Evolutionary conservation across 2,113 vertebrate species (phyloP).

Genomic region (Pterocles burchelli): DNA sequence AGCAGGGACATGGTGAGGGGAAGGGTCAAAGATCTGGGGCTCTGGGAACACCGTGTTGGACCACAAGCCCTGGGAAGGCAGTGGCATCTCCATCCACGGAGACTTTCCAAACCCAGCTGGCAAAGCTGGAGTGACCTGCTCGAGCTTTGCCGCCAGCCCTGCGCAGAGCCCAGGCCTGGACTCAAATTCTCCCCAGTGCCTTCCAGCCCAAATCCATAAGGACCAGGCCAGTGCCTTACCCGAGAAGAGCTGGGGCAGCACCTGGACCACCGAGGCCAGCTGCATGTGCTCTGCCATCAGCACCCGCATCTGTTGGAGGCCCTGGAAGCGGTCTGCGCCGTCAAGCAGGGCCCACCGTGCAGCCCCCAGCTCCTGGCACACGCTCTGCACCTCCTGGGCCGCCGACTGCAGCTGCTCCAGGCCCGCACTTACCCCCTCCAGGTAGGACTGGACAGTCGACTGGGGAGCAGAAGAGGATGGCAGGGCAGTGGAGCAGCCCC

Average conservation of each 20-base stretch:
- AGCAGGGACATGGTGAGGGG: background rate
- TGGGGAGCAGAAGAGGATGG: conserved; percentile 48
- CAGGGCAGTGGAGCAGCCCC: background rate
- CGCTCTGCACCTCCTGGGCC: conserved; percentile 74
- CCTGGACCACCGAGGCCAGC: conserved; percentile 85
- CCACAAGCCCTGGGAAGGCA: background rate
- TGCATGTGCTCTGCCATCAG: conserved; percentile 80
- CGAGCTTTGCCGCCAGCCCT: background rate
- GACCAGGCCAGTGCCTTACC: conserved; percentile 71
- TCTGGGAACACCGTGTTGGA: background rate
- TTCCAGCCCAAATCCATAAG: background rate
- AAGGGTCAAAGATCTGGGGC: background rate
- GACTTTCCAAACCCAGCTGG: background rate
- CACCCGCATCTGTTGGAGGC: conserved; percentile 78
- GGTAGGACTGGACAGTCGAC: conserved; percentile 93
- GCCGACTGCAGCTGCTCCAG: conserved; percentile 86
- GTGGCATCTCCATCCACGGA: background rate
- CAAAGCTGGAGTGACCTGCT: background rate
- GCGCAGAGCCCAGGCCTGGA: rapidly evolving
- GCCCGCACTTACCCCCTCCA: conserved; percentile 89
- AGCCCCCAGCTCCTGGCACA: conserved; percentile 78
- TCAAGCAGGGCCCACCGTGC: conserved; percentile 70
- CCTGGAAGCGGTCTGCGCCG: conserved; percentile 64
- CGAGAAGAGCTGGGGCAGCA: conserved; percentile 87
- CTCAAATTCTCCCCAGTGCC: background rate